A percentile compares a stretch with the other conserved stretches of the same genome.
These are phyloP conservation scores for Pipra filicauda DNA, from an alignment of 2,113 vertebrate species.

Conservation along the genomic window DNA sequence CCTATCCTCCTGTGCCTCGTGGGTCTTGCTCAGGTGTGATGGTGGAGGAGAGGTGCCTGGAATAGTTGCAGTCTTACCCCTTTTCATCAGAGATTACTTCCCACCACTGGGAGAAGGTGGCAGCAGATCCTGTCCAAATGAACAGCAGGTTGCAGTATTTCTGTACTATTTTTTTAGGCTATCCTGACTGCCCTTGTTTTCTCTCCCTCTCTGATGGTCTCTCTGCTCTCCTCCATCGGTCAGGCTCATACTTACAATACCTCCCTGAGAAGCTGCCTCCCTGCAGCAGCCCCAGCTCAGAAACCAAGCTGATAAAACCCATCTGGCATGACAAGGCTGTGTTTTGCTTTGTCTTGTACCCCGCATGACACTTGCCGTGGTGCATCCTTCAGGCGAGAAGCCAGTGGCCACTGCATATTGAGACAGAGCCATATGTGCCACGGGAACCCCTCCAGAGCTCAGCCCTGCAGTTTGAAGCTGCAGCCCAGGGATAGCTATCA, in stretches of 20 bases:
- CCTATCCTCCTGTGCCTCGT: background rate
- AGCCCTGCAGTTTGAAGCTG: background rate
- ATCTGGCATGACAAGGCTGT: fast-evolving
- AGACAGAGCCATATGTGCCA: background rate
- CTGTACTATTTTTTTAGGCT: background rate
- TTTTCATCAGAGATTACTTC: background rate
- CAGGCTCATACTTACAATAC: background rate
- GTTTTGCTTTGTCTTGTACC: background rate
- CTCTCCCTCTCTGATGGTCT: background rate
- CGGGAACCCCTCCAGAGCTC: fast-evolving
- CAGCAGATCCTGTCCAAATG: background rate
- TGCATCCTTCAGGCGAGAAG: background rate
- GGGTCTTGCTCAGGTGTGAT: background rate
- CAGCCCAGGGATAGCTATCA: background rate
- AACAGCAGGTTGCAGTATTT: background rate
- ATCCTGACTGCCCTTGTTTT: background rate
- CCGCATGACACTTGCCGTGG: fast-evolving
- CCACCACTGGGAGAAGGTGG: background rate
- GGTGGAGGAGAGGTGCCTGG: background rate
- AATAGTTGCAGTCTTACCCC: background rate
- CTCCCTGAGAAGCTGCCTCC: background rate
- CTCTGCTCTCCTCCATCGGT: background rate
- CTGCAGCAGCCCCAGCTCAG: background rate
- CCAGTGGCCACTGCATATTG: fast-evolving
- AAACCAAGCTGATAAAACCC: background rate